Base-by-base conservation (phyloP, 1,140 invertebrate genomes). In the Magallana angulata region DNA sequence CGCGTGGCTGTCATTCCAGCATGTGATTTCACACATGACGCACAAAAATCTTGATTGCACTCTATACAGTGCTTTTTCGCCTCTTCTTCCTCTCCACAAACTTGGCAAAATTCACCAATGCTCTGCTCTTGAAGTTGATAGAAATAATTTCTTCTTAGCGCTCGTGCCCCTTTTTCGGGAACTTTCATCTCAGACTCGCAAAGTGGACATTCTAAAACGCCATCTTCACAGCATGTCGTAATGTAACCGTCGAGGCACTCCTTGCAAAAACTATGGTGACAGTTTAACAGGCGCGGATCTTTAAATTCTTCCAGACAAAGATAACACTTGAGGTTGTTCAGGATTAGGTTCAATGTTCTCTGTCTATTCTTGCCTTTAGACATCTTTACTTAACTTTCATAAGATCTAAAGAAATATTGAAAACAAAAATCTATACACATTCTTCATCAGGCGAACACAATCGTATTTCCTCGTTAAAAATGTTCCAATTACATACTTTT, bases 11-110 rank as follows among this genome's bases (percentile, higher is more conserved):
- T 87, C 18, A 89, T 89, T 14, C 84, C 84, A 1, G 62, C 68
- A 83, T 89, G 88, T 18, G 83, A 89, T 57, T 85, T 85, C 1
- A 89, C 24, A 85, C 88, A 89, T 1, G 64, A 62, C 5, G 60
- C 57, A 56, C 88, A 89, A n/a, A 87, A 89, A 60, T 89, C 84
- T 36, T 89, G 88, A n/a, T 71, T 56, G n/a, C 88, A 89, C 57
- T 89, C 88, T 12, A 89, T 56, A 71, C 88, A 89, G 18, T 82
- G 76, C 7, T 60, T 59, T 24, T 18, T 85, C 3, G 88, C 88
- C 4, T 82, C 57, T 85, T 89, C 82, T 36, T 76, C 36, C 48
- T 89, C 86, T 7, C 80, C 84, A 82, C 88, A 89, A 30, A 89
- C 76, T 16, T 84, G 59, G 59, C 88, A 89, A 2, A 16, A 71